These are phyloP conservation scores for Phaonia tiefii DNA, from an alignment of 2,888 invertebrate species.

Conservation along the genomic window DNA sequence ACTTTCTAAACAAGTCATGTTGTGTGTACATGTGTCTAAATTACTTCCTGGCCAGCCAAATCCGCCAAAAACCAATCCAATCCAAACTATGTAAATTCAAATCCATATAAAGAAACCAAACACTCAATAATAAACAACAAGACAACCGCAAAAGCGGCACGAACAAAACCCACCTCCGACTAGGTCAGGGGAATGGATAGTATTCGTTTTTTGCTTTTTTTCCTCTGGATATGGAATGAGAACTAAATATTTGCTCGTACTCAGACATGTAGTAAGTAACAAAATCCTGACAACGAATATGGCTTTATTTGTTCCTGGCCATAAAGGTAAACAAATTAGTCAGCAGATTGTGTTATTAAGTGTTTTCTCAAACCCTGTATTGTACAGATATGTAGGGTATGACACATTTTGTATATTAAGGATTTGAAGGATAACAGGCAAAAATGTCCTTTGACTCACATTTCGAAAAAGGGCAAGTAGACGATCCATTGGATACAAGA, in stretches of 20 bases:
- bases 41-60: slow-evolving; percentile 61
- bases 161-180: slow-evolving; percentile 34
- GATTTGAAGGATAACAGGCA: no score
- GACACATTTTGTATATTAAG: no score
- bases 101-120: slow-evolving; percentile 8
- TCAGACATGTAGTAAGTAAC: slow-evolving; percentile 33
- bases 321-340: slow-evolving; percentile 32
- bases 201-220: neutral
- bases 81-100: neutral
- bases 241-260: slow-evolving; percentile 18
- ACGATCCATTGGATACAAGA: no score
- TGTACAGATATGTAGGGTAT: no score
- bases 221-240: neutral
- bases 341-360: slow-evolving; percentile 29
- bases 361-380: slow-evolving; percentile 26
- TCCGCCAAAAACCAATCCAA: slow-evolving; percentile 21
- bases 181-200: slow-evolving; percentile 44
- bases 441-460: no score
- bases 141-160: slow-evolving; percentile 18
- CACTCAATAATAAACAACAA: slow-evolving; percentile 4
- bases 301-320: slow-evolving; percentile 46
- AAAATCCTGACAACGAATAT: slow-evolving; percentile 35
- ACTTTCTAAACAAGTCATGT: slow-evolving; percentile 63
- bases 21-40: slow-evolving; percentile 43
- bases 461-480: no score